phyloP scores from a whole-genome alignment of 2,797 vertebrate genomes.

The Alosa sapidissima region DNA sequence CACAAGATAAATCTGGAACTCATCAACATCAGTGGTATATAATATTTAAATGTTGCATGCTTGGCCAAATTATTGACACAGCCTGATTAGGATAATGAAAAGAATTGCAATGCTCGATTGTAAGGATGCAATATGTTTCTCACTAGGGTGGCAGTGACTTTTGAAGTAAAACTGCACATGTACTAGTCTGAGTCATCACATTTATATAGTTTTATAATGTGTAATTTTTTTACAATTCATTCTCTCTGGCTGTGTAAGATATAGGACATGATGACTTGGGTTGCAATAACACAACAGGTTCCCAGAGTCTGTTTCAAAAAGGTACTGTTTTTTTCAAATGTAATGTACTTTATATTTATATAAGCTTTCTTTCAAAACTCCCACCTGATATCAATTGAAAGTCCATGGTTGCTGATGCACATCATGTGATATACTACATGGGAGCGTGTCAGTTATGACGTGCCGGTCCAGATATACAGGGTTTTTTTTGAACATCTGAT shows the following conservation, averaged over 20 bases:
- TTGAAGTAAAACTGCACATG: background rate
- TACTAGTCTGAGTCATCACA: constrained; percentile 1
- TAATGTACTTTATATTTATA: constrained; percentile 1
- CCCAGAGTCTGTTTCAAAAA: background rate
- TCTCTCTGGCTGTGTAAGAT: constrained; percentile 9
- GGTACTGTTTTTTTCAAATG: too few species aligned
- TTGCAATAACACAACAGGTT: background rate
- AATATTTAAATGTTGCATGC: background rate
- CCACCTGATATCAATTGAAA: constrained; percentile 78
- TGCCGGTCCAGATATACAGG: background rate
- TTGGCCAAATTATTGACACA: background rate
- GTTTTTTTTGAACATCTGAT: background rate
- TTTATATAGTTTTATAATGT: background rate
- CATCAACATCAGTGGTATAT: background rate
- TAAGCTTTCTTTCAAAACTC: constrained; percentile 48
- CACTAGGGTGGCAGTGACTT: background rate
- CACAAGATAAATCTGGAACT: background rate
- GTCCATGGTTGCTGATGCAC: constrained; percentile 50
- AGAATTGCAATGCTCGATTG: background rate
- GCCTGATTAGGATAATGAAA: background rate
- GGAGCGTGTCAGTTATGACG: constrained; percentile 40
- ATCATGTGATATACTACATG: constrained; percentile 76
- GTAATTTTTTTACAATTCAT: background rate
- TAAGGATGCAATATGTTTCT: background rate
- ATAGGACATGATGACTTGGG: constrained; percentile 22